phyloP scores from a whole-genome alignment of 2,888 invertebrate genomes.

The Crematogaster levior region DNA sequence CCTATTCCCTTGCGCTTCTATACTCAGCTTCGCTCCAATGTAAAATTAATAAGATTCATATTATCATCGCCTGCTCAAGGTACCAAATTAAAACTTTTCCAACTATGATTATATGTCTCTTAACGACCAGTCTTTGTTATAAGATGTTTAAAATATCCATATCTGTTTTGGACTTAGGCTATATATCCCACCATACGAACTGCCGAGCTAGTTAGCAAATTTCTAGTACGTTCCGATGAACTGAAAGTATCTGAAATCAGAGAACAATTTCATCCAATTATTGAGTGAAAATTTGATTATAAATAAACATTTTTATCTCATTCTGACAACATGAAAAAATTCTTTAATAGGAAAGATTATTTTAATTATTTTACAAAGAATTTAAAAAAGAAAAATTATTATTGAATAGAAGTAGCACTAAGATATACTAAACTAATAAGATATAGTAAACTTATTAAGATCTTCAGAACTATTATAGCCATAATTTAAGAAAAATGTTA shows the following conservation, averaged over 20 bases:
- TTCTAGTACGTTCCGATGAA: conserved; percentile 62
- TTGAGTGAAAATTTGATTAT: background rate
- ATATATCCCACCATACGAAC: conserved; percentile 51
- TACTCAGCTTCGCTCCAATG: conserved; percentile 46
- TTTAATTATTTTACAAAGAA: background rate
- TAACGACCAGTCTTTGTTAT: conserved; percentile 54
- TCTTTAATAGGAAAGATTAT: background rate
- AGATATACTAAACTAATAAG: too few relatives aligned
- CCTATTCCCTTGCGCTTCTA: conserved; percentile 39
- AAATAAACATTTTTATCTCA: conserved; percentile 30
- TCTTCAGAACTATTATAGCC: too few relatives aligned
- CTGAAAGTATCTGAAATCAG: conserved; percentile 67
- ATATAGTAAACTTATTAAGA: background rate
- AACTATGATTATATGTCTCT: conserved; percentile 51
- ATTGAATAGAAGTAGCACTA: background rate
- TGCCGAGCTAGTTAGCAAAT: conserved; percentile 60
- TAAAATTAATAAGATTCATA: conserved; percentile 56
- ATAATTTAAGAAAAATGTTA: background rate
- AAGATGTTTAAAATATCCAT: conserved; percentile 59
- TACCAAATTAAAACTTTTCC: conserved; percentile 52
- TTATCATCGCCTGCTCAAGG: conserved; percentile 32
- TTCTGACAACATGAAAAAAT: background rate
- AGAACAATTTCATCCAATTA: conserved; percentile 19
- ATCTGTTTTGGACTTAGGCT: conserved; percentile 56
- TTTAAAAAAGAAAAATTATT: conserved; percentile 5